Evolutionary conservation across 23 tunicate genomes (phyloP), one percentile per base, ranked within the genome.

Genomic region (Aplidium turbinatum): DNA sequence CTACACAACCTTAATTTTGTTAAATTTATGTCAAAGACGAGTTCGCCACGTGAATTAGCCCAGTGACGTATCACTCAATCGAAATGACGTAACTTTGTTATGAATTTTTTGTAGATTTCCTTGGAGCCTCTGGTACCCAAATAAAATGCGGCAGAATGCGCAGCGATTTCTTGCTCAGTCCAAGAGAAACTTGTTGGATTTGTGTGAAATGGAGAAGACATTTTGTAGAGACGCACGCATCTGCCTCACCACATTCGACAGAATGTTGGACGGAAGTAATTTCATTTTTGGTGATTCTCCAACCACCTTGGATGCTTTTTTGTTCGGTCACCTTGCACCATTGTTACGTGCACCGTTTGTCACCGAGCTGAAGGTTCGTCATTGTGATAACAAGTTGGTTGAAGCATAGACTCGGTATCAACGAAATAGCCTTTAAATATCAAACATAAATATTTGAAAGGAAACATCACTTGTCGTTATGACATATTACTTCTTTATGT

Each of bases 301-400:
- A 19, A 78, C 85, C 25, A 91, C 97, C 1, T 73, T 91, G 51
- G 97, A 91, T 79, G 97, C 97, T 0, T 55, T 81, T 66, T 85
- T 74, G 42, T 91, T 42, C 51, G 86, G 97, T 1, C 79, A 91
- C 42, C 69, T 91, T 28, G 78, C 69, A 0, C 51, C 79, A 22
- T 51, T 91, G 23, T 53, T 74, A 7, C 73, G 75, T 31, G 91
- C 91, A 11, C 97, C 97, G 1, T 51, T 91, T 47, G 74, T 51
- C 16, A 84, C 86, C 0, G 92, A 76, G 81, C 47, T 88, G 48
- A 68, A 88, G 81, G 87, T 81, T 27, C 33, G 1, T n/a, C n/a
- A n/a, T n/a, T n/a, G n/a, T n/a, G n/a, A n/a, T n/a, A n/a, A n/a
- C n/a, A n/a, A n/a, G n/a, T n/a, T n/a, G n/a, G n/a, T n/a, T n/a